Evolutionary conservation across 2,888 invertebrate genomes (phyloP).

Genomic region (Coleophora deauratella): DNA sequence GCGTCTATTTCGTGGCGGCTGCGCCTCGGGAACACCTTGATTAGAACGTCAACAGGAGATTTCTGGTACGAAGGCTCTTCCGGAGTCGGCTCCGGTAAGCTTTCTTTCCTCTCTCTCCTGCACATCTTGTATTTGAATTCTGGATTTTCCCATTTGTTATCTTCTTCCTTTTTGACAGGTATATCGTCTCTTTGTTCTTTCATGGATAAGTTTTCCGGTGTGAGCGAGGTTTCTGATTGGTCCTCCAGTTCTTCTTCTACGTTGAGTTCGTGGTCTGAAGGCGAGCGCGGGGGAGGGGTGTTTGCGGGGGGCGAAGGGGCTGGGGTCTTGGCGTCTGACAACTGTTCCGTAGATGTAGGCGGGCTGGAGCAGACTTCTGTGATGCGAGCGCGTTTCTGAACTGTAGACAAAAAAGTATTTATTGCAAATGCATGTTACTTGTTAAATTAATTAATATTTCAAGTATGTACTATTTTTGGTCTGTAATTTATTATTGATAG

Average conservation of each 20-base stretch:
- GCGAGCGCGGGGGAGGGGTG: constrained; percentile 59
- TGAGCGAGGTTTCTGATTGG: constrained; percentile 69
- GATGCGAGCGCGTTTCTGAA: constrained; percentile 66
- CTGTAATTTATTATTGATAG: too few relatives aligned
- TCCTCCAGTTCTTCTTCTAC: constrained; percentile 74
- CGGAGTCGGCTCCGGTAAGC: constrained; percentile 29
- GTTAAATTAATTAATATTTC: too few relatives aligned
- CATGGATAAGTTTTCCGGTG: constrained; percentile 87
- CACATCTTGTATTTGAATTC: constrained; percentile 62
- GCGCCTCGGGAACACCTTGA: constrained; percentile 91
- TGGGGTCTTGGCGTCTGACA: constrained; percentile 47
- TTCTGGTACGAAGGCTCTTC: constrained; percentile 60
- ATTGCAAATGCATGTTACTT: constrained; percentile 5
- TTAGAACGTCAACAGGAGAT: constrained; percentile 90
- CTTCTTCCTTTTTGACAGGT: constrained; percentile 64
- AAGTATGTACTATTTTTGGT: too few relatives aligned
- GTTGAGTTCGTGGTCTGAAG: constrained; percentile 68
- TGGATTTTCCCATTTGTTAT: constrained; percentile 58
- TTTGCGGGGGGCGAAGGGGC: constrained; percentile 43
- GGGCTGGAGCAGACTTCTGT: constrained; percentile 62
- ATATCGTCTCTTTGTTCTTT: constrained; percentile 77
- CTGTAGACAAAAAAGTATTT: constrained; percentile 46
- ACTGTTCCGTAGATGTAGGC: constrained; percentile 45
- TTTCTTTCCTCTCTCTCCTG: constrained; percentile 44
- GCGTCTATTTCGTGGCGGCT: constrained; percentile 90